These are phyloP conservation scores for Gavialis gangeticus DNA, from an alignment of 2,113 vertebrate species.

Conservation along the genomic window DNA sequence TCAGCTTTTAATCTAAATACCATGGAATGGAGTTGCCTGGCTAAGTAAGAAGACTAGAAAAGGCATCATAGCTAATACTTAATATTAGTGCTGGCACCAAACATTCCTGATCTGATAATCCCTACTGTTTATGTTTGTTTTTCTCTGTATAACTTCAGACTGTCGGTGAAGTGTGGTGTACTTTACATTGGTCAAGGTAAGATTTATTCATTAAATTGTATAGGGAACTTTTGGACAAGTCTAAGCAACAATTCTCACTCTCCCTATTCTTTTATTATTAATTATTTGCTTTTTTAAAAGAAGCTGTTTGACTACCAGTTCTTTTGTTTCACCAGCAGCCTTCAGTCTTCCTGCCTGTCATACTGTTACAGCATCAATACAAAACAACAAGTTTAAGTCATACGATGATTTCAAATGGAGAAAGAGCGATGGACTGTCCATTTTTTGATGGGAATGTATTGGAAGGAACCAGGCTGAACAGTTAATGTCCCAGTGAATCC, in stretches of 20 bases:
- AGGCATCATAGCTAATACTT: background rate
- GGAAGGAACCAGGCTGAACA: background rate
- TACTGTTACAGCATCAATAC: background rate
- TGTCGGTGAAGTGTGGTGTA: background rate
- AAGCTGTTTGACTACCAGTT: background rate
- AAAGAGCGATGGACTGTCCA: background rate
- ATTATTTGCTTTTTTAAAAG: background rate
- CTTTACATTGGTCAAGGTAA: background rate
- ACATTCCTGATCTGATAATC: background rate
- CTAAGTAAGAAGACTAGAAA: background rate
- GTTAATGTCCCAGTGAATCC: conserved; percentile 17
- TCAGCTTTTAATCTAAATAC: background rate
- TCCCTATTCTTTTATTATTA: background rate
- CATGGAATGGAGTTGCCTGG: background rate
- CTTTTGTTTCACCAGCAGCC: background rate
- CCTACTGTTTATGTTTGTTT: background rate
- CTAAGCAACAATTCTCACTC: background rate
- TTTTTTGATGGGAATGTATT: background rate
- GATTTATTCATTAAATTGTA: background rate
- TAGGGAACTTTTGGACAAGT: background rate
- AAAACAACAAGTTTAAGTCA: background rate
- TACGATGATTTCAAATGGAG: background rate
- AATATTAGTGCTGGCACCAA: background rate
- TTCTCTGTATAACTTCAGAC: background rate
- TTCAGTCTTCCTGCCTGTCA: background rate